Percentiles rank a stretch among this genome's conserved stretches.
Evolutionary conservation across 2,888 invertebrate genomes (phyloP).

Genomic region (Agrenia bidenticulata): DNA sequence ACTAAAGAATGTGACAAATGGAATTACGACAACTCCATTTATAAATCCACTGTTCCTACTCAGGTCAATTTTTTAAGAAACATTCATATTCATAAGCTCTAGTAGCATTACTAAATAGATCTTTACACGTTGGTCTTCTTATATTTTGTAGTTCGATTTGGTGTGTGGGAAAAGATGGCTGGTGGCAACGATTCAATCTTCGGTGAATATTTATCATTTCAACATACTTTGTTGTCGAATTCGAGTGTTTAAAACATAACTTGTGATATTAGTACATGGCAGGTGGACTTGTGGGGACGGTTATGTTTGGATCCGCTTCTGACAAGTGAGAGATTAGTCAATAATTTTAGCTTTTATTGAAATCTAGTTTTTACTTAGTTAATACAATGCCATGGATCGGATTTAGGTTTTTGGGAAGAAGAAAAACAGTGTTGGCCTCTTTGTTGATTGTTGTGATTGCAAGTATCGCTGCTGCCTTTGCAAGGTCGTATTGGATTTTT

Average conservation of each 20-base stretch:
- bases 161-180: conserved; percentile 47
- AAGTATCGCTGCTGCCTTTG: conserved; percentile 45
- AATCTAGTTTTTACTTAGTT: background rate
- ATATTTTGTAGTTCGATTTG: conserved; percentile 45
- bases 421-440: conserved; percentile 43
- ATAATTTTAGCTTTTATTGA: background rate
- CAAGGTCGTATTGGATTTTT: conserved; percentile 46
- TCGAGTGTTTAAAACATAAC: no score
- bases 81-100: no score
- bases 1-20: conserved; percentile 37
- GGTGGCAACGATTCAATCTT: conserved; percentile 46
- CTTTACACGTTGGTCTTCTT: no score
- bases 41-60: conserved; percentile 43
- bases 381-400: background rate
- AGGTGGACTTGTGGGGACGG: conserved; percentile 48
- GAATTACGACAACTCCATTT: conserved; percentile 45
- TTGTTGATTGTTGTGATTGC: conserved; percentile 29
- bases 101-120: no score
- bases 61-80: no score
- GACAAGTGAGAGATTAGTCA: conserved; percentile 42
- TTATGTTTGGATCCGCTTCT: conserved; percentile 44
- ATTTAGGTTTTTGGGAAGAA: conserved; percentile 45
- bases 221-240: background rate
- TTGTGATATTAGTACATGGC: conserved; percentile 33
- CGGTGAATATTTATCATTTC: conserved; percentile 5